Base-by-base conservation (phyloP, 1,140 invertebrate species). In the Drosophila asahinai region DNA sequence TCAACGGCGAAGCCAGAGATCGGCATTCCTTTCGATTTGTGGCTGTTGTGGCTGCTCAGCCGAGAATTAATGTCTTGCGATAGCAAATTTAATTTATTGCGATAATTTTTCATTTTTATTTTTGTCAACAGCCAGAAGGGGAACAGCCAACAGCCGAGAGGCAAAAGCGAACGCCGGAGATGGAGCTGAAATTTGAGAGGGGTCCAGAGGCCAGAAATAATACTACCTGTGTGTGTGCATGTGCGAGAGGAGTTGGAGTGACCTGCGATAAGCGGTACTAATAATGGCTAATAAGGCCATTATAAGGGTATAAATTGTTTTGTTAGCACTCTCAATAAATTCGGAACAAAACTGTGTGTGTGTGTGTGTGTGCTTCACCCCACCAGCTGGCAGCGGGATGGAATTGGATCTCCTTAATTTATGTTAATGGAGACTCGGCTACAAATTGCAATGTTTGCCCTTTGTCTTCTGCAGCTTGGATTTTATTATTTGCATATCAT, bases 41-140 rank as follows among this genome's bases (percentile, higher is more conserved):
- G 74, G 43, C 42, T 66, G 80, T 51, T 76, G 66, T 63, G 47
- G 42, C 64, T 63, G 74, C 73, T 89, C 77, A 81, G 68, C 86
- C 59, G 66, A 86, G 86, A 89, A 89, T 90, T 89, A 89, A 89
- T 89, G 86, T 78, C 71, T 82, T 90, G 86, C 86, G 86, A 89
- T 89, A 89, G 81, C 86, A 89, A 89, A 89, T 89, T 89, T 89
- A 89, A 89, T 89, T 89, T 89, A 89, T 89, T 89, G 83, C 86
- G 84, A 90, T 89, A 89, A 89, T 89, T 89, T 89, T 90, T 90
- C 78, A 90, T 89, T 89, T 90, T 89, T 80, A 86, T 89, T 89
- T 89, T 89, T 89, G 84, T 89, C 84, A 89, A 90, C 86, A 57
- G 57, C 66, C 77, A 74, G 22, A 83, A 77, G 66, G 66, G 52